Percentiles rank a stretch among this genome's conserved stretches.
These are phyloP conservation scores for Spodoptera exigua DNA, from an alignment of 2,888 invertebrate genomes.

Conservation along the genomic window DNA sequence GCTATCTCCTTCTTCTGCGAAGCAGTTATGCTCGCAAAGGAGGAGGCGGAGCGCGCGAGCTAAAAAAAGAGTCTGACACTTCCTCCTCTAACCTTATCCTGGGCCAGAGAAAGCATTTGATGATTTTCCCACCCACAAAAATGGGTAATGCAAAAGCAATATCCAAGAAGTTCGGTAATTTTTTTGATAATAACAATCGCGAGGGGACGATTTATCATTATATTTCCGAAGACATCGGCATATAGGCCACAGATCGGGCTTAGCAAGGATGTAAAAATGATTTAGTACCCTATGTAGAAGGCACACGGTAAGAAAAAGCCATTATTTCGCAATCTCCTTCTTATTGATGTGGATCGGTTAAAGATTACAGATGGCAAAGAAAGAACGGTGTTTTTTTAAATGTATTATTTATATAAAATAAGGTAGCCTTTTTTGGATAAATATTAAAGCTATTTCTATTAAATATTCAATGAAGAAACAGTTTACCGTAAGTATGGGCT, in stretches of 20 bases:
- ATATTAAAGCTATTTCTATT: too few species aligned
- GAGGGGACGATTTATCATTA: slow-evolving; percentile 54
- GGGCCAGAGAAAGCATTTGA: too few species aligned
- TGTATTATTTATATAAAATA: too few species aligned
- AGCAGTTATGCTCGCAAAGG: too few species aligned
- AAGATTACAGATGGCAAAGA: slow-evolving; percentile 37
- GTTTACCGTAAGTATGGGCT: too few species aligned
- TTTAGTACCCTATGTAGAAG: slow-evolving; percentile 46
- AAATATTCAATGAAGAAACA: too few species aligned
- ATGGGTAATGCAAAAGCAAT: slow-evolving; percentile 31
- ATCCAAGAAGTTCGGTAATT: slow-evolving; percentile 41
- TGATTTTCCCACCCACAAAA: too few species aligned
- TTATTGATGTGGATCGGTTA: slow-evolving; percentile 31
- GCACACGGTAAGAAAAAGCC: slow-evolving; percentile 38
- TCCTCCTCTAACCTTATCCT: too few species aligned
- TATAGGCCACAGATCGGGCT: slow-evolving; percentile 50
- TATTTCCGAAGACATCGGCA: slow-evolving; percentile 54
- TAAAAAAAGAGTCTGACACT: too few species aligned
- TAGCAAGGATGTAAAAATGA: slow-evolving; percentile 59
- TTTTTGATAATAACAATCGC: slow-evolving; percentile 48
- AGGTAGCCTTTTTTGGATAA: too few species aligned
- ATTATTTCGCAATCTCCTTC: slow-evolving; percentile 53
- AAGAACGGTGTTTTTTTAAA: slow-evolving; percentile 13
- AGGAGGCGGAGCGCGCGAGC: too few species aligned
- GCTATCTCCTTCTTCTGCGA: too few species aligned